Base-by-base conservation (phyloP, 1,140 invertebrate genomes). In the Leucophenga varia region DNA sequence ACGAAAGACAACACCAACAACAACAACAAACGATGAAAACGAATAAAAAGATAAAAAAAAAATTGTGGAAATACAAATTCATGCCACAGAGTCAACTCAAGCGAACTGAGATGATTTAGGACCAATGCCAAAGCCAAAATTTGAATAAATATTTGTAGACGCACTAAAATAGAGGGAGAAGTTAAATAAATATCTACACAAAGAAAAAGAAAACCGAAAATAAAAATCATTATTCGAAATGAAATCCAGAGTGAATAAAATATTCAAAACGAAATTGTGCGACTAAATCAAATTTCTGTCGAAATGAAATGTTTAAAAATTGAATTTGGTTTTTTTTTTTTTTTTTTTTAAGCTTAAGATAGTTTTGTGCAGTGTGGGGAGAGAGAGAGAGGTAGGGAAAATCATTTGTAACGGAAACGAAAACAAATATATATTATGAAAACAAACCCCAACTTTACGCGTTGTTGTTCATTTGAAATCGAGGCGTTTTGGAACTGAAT, bases 301-400 rank as follows among this genome's bases (percentile, higher is more conserved):
- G 63, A 65, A 65, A 65, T 65, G 67, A 65, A 67, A 54, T 56
- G 64, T 65, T 65, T 67, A 59, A 67, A 59, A 65, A 65, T 65
- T 65, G 59, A 67, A 67, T 65, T 65, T 65, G 32, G 16, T 5
- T 34, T 34, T 10, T 7, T 34, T 34, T n/a, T n/a, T n/a, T n/a
- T n/a, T n/a, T n/a, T n/a, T n/a, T n/a, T n/a, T n/a, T n/a, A n/a
- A n/a, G n/a, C n/a, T n/a, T n/a, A n/a, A n/a, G n/a, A n/a, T n/a
- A n/a, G n/a, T n/a, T n/a, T n/a, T n/a, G n/a, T n/a, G n/a, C n/a
- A n/a, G n/a, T n/a, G n/a, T n/a, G n/a, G n/a, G n/a, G n/a, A n/a
- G n/a, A n/a, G n/a, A n/a, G n/a, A n/a, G n/a, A n/a, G n/a, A n/a
- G n/a, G n/a, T n/a, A n/a, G n/a, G n/a, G n/a, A n/a, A 65, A 67